These are phyloP conservation scores for Leistus spinibarbis DNA, from an alignment of 2,888 invertebrate species.

Conservation along the genomic window DNA sequence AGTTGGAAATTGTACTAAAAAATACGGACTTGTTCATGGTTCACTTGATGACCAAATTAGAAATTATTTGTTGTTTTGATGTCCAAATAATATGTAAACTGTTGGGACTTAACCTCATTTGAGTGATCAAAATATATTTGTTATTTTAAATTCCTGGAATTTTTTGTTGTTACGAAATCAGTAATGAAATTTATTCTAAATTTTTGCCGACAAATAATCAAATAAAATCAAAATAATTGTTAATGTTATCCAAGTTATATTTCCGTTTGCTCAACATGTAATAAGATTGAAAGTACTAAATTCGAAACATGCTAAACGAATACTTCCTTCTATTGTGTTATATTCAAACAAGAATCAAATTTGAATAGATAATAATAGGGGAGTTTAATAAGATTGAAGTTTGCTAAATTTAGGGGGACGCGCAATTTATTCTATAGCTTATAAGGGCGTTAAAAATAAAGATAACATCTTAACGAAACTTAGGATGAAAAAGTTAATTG, in stretches of 20 bases:
- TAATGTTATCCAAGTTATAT: too few species aligned
- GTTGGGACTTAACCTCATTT: neutral
- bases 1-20: too few species aligned
- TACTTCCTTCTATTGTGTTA: neutral
- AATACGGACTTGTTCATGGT: neutral
- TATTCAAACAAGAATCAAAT: neutral
- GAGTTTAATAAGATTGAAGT: neutral
- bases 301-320: neutral
- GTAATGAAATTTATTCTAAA: neutral
- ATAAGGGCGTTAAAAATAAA: neutral
- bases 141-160: neutral
- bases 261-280: too few species aligned
- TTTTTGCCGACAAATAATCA: neutral
- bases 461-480: neutral
- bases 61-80: neutral
- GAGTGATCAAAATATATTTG: neutral
- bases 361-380: neutral
- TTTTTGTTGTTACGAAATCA: neutral
- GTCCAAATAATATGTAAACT: neutral
- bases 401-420: neutral
- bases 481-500: neutral
- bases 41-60: neutral
- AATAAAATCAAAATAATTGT: too few species aligned
- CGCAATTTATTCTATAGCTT: neutral
- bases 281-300: neutral